Evolutionary conservation across 1,140 invertebrate genomes (phyloP), one percentile per base, ranked within the genome.

Genomic region (Atta colombica): DNA sequence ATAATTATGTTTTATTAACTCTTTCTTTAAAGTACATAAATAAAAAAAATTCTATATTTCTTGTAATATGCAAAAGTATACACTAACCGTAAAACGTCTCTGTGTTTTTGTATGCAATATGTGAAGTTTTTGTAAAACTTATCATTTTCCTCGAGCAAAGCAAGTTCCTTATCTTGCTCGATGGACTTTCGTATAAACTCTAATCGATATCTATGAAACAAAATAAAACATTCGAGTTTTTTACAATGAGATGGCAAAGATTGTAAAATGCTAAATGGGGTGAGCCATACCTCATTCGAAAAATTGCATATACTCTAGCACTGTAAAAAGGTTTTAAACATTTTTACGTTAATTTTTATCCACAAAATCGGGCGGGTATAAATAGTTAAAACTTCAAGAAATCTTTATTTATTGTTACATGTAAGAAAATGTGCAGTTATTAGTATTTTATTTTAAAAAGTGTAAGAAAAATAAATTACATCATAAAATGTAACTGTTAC

Each of bases 81-180:
- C 2, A 82, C 55, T 74, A 61, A 84, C 80, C 45, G 55, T 75
- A 84, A 51, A 1, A 69, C 80, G 18, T 49, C 39, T 51, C 51
- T 28, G 28, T 84, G 80, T 35, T 75, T 84, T 63, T 16, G 28
- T 61, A 84, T 63, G 3, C 69, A 84, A 18, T 84, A 75, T 25
- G 35, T 58, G 3, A 75, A 84, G 14, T 84, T 84, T 10, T 12
- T 74, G 1, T 84, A 84, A 61, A 84, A 31, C 14, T 84, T 84
- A 1, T 63, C 58, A 7, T 84, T 45, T 31, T 75, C 55, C 10
- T 49, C 7, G 39, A 84, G 69, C 4, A 5, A 35, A 28, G 55
- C 55, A 8, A 84, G 55, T 12, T 35, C 8, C 16, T 63, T 74
- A 45, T 84, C 80, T 28, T 84, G 80, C 3, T 84, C n/a, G 14